Base-by-base conservation (phyloP, 2,888 invertebrate species). In the Sympetrum striolatum region DNA sequence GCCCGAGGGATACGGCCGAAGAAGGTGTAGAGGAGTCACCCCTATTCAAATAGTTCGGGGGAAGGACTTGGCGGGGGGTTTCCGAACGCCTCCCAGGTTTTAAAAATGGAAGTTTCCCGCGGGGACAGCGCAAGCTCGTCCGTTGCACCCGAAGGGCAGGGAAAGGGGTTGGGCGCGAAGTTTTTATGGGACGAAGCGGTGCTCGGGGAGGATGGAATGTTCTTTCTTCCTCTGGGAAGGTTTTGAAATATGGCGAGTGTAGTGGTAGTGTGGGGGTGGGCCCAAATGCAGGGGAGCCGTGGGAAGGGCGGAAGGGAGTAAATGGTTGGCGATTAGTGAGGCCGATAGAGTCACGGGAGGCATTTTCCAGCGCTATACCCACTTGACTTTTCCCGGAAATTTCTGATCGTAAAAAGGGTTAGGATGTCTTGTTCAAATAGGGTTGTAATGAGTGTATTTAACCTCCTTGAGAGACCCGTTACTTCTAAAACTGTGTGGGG, bases 31-130 rank as follows among this genome's bases (percentile, higher is more conserved):
- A 6, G 73, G 18, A 73, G 73, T 25, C 12, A 73, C 25, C 60
- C 86, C 60, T 86, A 64, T 86, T 64, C 86, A 86, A 86, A 86
- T 86, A 86, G 58, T 60, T 58, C 35, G 60, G 86, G 86, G n/a
- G 86, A 86, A 64, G 86, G 86, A 37, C 86, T 60, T 73, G 60
- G 58, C 31, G 35, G 37, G 86, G 64, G 37, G 86, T 86, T 53
- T 37, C 60, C 53, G 22, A 31, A 60, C 35, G 82, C 53, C 86
- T 86, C 60, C 37, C 22, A 37, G 86, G 86, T 48, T 86, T 86
- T 60, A 86, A 86, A 86, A 86, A 60, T 86, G 86, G 64, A 86
- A 39, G n/a, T 64, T 86, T 60, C 39, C 86, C 37, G 37, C 12
- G 86, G 80, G 37, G 80, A 31, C 18, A 15, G 15, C 31, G 53